These are phyloP conservation scores for Litoditis marina DNA, from an alignment of 2,888 invertebrate species.

Conservation along the genomic window DNA sequence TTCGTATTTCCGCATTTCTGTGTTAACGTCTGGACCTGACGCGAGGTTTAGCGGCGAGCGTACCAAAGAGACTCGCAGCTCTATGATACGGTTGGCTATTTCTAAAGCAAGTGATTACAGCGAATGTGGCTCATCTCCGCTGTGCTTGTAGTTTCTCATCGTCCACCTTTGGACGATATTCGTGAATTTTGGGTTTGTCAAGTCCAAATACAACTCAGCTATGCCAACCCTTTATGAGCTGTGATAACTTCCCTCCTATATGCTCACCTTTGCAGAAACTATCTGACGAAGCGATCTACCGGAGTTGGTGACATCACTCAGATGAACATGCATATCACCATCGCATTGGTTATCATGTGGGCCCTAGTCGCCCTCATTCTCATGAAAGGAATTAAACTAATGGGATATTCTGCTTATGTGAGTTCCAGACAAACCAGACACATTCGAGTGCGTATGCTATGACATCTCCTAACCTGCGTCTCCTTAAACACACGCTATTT, in stretches of 20 bases:
- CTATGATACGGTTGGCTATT: neutral
- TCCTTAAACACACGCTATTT: too few relatives aligned
- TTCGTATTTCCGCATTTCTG: conserved; percentile 17
- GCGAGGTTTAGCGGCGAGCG: neutral
- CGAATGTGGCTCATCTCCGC: too few relatives aligned
- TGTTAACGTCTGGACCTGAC: too few relatives aligned
- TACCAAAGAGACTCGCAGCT: neutral
- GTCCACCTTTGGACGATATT: too few relatives aligned
- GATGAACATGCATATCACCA: conserved; percentile 36
- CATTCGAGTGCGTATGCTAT: neutral
- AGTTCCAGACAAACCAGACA: neutral
- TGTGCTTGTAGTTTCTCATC: too few relatives aligned
- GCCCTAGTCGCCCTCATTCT: conserved; percentile 41
- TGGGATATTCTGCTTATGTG: conserved; percentile 36
- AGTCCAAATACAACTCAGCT: too few relatives aligned
- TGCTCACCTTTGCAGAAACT: conserved; percentile 31
- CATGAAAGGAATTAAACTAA: conserved; percentile 51
- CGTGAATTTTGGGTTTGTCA: too few relatives aligned
- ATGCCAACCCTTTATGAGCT: too few relatives aligned
- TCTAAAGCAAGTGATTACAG: too few relatives aligned
- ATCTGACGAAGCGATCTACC: conserved; percentile 36
- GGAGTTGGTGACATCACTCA: conserved; percentile 38
- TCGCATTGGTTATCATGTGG: conserved; percentile 38
- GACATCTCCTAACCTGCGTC: too few relatives aligned
- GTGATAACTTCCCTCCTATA: too few relatives aligned